Evolutionary conservation across 2,113 vertebrate genomes (phyloP), one percentile per base, ranked within the genome.

Genomic region (Antigone vipio): DNA sequence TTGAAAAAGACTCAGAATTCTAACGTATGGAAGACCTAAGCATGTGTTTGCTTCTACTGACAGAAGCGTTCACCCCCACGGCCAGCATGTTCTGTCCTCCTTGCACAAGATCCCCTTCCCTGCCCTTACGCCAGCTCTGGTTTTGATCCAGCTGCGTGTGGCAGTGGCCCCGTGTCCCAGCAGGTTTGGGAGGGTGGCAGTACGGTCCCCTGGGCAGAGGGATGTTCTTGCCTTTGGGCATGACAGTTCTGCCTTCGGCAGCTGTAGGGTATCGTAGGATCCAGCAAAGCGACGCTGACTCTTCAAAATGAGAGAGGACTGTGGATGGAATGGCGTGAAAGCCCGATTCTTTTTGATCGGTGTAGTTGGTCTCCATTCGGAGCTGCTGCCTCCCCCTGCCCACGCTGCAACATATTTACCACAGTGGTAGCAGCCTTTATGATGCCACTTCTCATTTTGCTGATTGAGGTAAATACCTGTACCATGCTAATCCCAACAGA

Each of bases 351-450:
- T 19, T 16, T 5, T 13, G 30, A 15, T 30, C 0, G 1, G 9
- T 16, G 45, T 5, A 34, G 19, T 40, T 12, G 9, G 17, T 21
- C 76, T 47, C 16, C 0, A 1, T 35, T 32, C 38, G 11, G 52
- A 56, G 59, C 69, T 9, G 38, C 63, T 69, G 44, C 62, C 29
- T 50, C 26, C 40, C 55, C 15, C 63, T 13, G 13, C 58, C 71
- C 63, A 7, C 10, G 2, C 4, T 5, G 18, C 27, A 10, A 3
- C 2, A 0, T 1, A 1, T 30, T 34, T 9, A 22, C 56, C 18
- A 0, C 24, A 5, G 1, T 3, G 17, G 21, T 2, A 5, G 50
- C 30, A 12, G 32, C 10, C 56, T 15, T 30, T 10, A 2, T 8
- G 9, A 4, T 3, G 6, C 56, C 2, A 0, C 3, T 38, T 55